Evolutionary conservation across 1,140 invertebrate species (phyloP).

Genomic region (Saxidomus purpurata): DNA sequence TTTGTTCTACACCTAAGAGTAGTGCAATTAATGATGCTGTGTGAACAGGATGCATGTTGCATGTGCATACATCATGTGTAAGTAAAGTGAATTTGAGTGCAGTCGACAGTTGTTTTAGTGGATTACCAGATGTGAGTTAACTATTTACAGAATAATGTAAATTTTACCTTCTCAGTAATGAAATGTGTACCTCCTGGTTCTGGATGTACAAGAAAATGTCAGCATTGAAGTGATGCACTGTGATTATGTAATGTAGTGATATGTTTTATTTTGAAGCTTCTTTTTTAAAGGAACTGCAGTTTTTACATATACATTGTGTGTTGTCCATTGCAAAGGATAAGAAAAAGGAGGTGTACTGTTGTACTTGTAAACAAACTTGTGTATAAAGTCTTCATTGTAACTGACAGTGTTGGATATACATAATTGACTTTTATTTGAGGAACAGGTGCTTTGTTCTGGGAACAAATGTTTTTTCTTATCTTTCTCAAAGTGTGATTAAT

Average conservation of each 20-base stretch:
- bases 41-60: background rate
- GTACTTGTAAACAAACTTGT: background rate
- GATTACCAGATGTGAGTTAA: conserved; percentile 2
- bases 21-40: too few species aligned
- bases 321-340: background rate
- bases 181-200: too few species aligned
- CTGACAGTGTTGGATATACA: conserved; percentile 5
- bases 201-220: too few species aligned
- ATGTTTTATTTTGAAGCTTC: too few species aligned
- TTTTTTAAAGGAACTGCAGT: too few species aligned
- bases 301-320: too few species aligned
- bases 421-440: background rate
- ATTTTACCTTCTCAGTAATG: too few species aligned
- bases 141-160: background rate
- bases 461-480: background rate
- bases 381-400: background rate
- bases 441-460: background rate
- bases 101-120: background rate
- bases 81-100: too few species aligned
- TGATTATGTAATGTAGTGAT: too few species aligned
- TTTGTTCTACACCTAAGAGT: too few species aligned
- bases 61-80: background rate
- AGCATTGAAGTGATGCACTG: too few species aligned
- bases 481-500: background rate
- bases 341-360: background rate